Evolutionary conservation across 2,797 vertebrate species (phyloP).

Genomic region (Champsocephalus esox): DNA sequence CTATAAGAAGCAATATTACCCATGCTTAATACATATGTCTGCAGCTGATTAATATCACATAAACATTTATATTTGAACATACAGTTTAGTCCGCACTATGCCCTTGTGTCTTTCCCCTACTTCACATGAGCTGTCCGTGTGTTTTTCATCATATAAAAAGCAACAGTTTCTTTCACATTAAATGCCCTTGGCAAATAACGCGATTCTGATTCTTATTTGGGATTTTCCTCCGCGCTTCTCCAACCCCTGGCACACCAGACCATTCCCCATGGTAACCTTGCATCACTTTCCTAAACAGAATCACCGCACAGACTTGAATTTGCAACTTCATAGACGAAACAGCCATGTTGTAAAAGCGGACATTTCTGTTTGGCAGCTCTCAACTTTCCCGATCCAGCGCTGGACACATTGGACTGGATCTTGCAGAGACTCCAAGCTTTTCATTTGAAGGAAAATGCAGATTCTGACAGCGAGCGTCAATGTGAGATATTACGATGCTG

Average conservation of each 20-base stretch:
- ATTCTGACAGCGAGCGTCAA: slow-evolving; percentile 33
- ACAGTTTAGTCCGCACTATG: background rate
- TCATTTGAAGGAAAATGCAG: slow-evolving; percentile 44
- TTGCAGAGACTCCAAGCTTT: slow-evolving; percentile 37
- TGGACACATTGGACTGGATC: slow-evolving; percentile 66
- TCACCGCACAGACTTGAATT: slow-evolving; percentile 38
- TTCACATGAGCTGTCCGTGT: background rate
- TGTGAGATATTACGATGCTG: slow-evolving; percentile 42
- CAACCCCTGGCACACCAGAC: slow-evolving; percentile 62
- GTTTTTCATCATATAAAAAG: slow-evolving; percentile 26
- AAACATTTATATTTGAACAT: background rate
- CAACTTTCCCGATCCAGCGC: slow-evolving; percentile 51
- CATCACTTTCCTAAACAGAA: slow-evolving; percentile 79
- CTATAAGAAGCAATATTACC: background rate
- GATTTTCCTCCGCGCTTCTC: slow-evolving; percentile 66
- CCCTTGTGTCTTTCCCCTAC: background rate
- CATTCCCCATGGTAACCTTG: slow-evolving; percentile 74
- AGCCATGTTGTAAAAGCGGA: slow-evolving; percentile 72
- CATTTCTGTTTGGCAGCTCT: slow-evolving; percentile 62
- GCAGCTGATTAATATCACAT: background rate
- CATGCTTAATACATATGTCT: background rate
- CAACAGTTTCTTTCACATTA: slow-evolving; percentile 15
- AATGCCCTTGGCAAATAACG: slow-evolving; percentile 49
- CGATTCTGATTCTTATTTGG: slow-evolving; percentile 59
- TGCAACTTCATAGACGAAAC: slow-evolving; percentile 56